Base-by-base conservation (phyloP, 2,797 vertebrate species). In the Rallus crepitans region DNA sequence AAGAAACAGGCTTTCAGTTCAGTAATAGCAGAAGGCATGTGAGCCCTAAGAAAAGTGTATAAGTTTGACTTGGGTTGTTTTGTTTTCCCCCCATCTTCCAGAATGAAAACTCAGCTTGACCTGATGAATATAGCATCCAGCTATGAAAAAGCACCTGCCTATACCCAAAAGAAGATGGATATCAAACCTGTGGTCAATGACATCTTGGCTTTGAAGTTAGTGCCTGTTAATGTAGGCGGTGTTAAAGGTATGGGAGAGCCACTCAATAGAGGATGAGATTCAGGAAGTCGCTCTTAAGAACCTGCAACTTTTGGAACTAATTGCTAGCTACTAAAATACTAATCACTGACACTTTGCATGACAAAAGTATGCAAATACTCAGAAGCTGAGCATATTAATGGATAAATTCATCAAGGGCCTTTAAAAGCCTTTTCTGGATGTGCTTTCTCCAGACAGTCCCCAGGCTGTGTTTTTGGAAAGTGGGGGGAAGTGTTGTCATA, bases 101-200 rank as follows among this genome's bases (percentile, higher is more conserved):
- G 98, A 93, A 97, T 98, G 97, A 98, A 97, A 71, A 97, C 96
- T 90, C 97, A 97, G 59, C 96, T 98, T 95, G 97, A 98, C 25
- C 80, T 98, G 61, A 95, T 98, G 94, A 97, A 88, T 57, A 90
- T 97, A 66, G 92, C 96, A 39, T 94, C 95, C 39, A 89, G 25
- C 71, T 94, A 89, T 64, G 93, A 97, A 89, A 97, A 95, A 52
- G 82, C 89, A 48, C 75, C 84, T 23, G 94, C 89, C 15, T 84
- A 64, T 87, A 79, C 61, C 11, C 96, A 94, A 75, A 96, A 89
- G 68, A 93, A 92, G 64, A 93, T 97, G 72, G 93, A 98, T 87
- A 89, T 93, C 37, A 92, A 95, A 52, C 87, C 97, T 83, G 90
- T 97, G 47, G 35, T 98, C 91, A 96, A 97, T 78, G 96, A 96